A percentile compares a stretch with the other conserved stretches of the same genome.
Evolutionary conservation across 1,140 invertebrate species (phyloP).

Genomic region (Cataglyphis hispanica): DNA sequence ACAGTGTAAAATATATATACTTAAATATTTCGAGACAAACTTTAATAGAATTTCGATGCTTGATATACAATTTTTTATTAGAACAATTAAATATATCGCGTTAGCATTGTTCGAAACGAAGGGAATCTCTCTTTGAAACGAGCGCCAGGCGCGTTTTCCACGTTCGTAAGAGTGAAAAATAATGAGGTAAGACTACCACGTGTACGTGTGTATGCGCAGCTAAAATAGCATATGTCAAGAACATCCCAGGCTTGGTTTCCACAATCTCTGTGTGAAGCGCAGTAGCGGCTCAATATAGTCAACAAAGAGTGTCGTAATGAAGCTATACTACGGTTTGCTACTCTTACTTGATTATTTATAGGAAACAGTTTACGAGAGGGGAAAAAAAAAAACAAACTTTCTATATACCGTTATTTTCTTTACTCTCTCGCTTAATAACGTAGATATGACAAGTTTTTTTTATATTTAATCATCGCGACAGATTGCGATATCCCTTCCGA

Average conservation of each 20-base stretch:
- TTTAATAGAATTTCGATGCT: neutral
- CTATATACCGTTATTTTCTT: conserved; percentile 13
- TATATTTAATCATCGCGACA: conserved; percentile 61
- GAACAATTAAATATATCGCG: neutral
- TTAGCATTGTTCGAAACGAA: neutral
- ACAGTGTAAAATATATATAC: neutral
- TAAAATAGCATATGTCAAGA: conserved; percentile 60
- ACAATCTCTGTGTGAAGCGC: conserved; percentile 48
- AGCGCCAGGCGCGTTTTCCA: neutral
- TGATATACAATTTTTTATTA: neutral
- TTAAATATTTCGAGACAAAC: neutral
- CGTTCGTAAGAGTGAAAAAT: conserved; percentile 44
- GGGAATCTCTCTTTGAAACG: conserved; percentile 17
- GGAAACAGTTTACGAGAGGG: conserved; percentile 24
- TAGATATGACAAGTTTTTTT: neutral
- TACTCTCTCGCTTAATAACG: conserved; percentile 9
- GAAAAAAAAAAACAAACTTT: conserved; percentile 35
- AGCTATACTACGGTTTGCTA: conserved; percentile 11
- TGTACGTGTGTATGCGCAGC: neutral
- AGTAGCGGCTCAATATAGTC: conserved; percentile 49
- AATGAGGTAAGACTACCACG: conserved; percentile 25
- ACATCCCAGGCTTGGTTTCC: conserved; percentile 47
- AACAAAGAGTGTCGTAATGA: conserved; percentile 55
- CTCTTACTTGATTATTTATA: conserved; percentile 58
- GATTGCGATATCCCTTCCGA: conserved; percentile 46